Base-by-base conservation (phyloP, 1,140 invertebrate species). In the Ruditapes philippinarum region DNA sequence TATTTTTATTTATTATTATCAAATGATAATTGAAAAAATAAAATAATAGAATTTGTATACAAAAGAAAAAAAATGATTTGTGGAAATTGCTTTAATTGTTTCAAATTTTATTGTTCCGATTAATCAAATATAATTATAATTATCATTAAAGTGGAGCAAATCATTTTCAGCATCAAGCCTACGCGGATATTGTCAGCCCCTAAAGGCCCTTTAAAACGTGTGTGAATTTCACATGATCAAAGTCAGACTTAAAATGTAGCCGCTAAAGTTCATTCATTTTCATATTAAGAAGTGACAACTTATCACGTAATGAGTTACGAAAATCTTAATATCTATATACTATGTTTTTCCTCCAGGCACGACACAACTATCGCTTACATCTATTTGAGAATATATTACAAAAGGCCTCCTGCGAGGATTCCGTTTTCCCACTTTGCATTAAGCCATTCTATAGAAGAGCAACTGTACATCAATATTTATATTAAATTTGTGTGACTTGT, bases 401-500 rank as follows among this genome's bases (percentile, higher is more conserved):
- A 70, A 70, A 38, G 36, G n/a, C 38, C 65, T 70, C 65, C 14
- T 36, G 5, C 4, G 33, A 40, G 33, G n/a, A 7, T 38, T 70
- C 5, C 31, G 11, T 28, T 70, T 70, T 70, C 65, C 65, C 65
- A 36, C 36, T 36, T 19, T 38, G 22, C 31, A 70, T 70, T 36
- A 70, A 70, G 28, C n/a, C 33, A 38, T 38, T 70, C 65, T 40
- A 70, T 25, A 40, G 33, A 70, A 19, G 65, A 70, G 65, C 65
- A 70, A 70, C 74, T 31, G 14, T 51, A 36, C 42, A 54, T 78
- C 31, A 51, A 78, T 51, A 51, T 78, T 78, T 78, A 78, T 78
- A 78, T 78, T 78, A 51, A 78, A 78, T 51, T 78, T 51, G 74
- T 78, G 74, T 78, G 74, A 78, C 74, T 31, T 36, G 74, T 78